These are phyloP conservation scores for Arremon aurantiirostris DNA, from an alignment of 2,797 vertebrate genomes.

Conservation along the genomic window DNA sequence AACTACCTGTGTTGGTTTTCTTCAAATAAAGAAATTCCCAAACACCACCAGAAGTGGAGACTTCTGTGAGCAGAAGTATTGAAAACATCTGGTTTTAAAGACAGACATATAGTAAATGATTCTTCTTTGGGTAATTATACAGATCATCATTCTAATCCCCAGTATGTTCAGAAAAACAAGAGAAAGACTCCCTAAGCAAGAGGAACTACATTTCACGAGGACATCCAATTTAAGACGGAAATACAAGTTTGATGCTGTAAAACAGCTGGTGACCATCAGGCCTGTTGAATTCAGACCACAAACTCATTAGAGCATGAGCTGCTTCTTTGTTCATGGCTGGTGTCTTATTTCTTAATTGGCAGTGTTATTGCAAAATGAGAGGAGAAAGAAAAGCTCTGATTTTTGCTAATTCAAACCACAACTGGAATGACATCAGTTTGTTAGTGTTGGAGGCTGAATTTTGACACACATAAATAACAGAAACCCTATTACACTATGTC, in stretches of 20 bases:
- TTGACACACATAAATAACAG: background rate
- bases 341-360: background rate
- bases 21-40: background rate
- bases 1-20: background rate
- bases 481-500: background rate
- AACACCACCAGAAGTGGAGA: background rate
- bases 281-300: background rate
- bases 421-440: background rate
- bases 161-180: background rate
- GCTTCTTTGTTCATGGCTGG: background rate
- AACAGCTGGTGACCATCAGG: slow-evolving; percentile 2
- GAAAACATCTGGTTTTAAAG: background rate
- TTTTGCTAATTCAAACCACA: slow-evolving; percentile 16
- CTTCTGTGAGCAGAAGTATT: background rate
- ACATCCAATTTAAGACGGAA: background rate
- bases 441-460: background rate
- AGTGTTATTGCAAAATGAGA: background rate
- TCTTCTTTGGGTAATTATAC: background rate
- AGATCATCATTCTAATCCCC: background rate
- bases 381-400: background rate
- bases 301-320: background rate
- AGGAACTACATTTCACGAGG: background rate
- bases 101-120: background rate
- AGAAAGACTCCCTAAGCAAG: background rate
- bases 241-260: background rate